These are phyloP conservation scores for Typhlomys cinereus DNA, from an alignment of 2,113 vertebrate species.

Conservation along the genomic window DNA sequence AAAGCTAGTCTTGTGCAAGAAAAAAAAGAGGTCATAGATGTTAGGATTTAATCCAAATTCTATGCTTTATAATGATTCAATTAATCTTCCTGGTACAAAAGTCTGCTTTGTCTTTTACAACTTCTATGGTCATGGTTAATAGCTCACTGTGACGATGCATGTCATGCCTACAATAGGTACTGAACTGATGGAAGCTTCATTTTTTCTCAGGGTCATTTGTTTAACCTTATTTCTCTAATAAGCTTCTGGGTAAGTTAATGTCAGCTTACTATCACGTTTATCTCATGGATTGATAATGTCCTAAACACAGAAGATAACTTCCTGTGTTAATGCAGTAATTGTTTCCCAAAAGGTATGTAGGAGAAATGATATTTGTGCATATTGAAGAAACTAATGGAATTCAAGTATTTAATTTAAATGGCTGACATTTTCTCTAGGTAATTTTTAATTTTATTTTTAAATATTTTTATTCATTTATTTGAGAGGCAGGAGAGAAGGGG, in stretches of 20 bases:
- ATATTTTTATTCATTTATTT: too few relatives aligned
- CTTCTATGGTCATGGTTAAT: neutral
- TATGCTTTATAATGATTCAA: neutral
- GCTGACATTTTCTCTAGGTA: neutral
- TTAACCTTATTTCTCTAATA: neutral
- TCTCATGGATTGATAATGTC: neutral
- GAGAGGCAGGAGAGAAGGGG: too few relatives aligned
- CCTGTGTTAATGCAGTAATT: neutral
- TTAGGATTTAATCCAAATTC: neutral
- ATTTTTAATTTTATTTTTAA: too few relatives aligned
- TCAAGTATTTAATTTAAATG: neutral
- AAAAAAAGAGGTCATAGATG: neutral
- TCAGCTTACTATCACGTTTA: neutral
- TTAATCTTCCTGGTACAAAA: neutral
- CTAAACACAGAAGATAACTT: constrained; percentile 24
- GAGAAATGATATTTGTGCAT: neutral
- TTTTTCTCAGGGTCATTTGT: neutral
- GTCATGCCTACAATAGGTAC: neutral
- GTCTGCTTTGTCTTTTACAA: neutral
- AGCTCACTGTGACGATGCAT: neutral
- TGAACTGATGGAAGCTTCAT: neutral
- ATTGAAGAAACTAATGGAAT: neutral
- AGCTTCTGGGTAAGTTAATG: neutral
- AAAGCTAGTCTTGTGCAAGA: neutral
- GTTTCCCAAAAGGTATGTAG: neutral